These are phyloP conservation scores for Chionomys nivalis DNA, from an alignment of 2,113 vertebrate genomes.

Conservation along the genomic window DNA sequence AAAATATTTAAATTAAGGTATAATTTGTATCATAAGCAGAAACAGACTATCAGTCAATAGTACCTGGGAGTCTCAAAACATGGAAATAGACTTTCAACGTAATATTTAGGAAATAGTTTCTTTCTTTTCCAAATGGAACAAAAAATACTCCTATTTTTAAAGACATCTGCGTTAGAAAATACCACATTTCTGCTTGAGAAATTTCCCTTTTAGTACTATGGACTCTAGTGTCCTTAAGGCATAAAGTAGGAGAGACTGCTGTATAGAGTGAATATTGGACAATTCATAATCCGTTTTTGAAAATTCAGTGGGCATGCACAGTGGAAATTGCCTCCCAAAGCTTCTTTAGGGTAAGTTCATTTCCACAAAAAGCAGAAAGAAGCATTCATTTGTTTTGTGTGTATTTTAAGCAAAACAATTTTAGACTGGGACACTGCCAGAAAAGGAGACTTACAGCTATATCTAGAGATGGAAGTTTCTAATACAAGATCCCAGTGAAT, in stretches of 20 bases:
- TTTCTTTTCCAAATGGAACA: conserved; percentile 63
- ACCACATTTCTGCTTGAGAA: conserved; percentile 50
- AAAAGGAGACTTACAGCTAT: neutral
- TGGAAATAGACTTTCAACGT: conserved; percentile 61
- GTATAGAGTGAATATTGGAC: conserved; percentile 36
- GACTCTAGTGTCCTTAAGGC: neutral
- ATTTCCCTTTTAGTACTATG: conserved; percentile 38
- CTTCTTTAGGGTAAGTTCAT: conserved; percentile 35
- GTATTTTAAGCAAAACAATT: conserved; percentile 18
- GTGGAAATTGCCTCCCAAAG: conserved; percentile 46
- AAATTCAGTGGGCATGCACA: conserved; percentile 16
- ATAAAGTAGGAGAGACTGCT: neutral
- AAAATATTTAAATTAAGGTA: conserved; percentile 76
- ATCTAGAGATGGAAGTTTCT: neutral
- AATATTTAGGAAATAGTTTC: conserved; percentile 69
- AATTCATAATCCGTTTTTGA: conserved; percentile 61
- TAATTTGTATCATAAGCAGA: conserved; percentile 64
- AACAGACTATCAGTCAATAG: conserved; percentile 40
- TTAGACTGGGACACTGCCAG: neutral
- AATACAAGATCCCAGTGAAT: neutral
- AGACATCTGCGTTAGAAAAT: conserved; percentile 48
- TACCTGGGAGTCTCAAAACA: conserved; percentile 38
- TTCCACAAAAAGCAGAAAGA: conserved; percentile 44
- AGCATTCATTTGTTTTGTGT: neutral
- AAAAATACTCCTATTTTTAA: conserved; percentile 57